Conservation (phyloP, 2,888 invertebrate genomes). For the Neuroscelio doddi region DNA sequence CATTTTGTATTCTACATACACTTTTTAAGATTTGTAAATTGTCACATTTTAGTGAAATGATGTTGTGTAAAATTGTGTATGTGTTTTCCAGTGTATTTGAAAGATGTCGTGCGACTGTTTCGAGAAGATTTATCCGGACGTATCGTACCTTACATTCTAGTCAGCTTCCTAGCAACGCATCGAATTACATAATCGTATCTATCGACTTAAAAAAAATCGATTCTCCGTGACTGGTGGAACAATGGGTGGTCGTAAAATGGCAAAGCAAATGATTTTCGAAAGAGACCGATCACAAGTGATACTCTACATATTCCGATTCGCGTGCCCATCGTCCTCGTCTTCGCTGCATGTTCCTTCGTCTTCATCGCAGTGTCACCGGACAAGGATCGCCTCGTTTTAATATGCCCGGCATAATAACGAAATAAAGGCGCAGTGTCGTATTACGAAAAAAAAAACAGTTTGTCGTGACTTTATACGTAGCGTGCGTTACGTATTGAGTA, state of each 20-base stretch:
- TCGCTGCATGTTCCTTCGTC: conserved; percentile 46
- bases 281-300: conserved; percentile 13
- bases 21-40: no score
- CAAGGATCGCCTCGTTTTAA: not conserved
- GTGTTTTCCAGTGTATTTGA: not conserved
- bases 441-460: no score
- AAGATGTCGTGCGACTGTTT: conserved; percentile 15
- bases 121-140: conserved; percentile 34
- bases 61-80: conserved; percentile 2
- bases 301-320: conserved; percentile 29
- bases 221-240: conserved; percentile 25
- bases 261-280: conserved; percentile 22
- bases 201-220: conserved; percentile 36
- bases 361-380: conserved; percentile 44
- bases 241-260: conserved; percentile 32
- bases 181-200: conserved; percentile 50
- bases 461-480: no score
- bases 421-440: no score
- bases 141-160: conserved; percentile 68
- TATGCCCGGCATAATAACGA: no score
- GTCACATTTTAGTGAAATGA: no score
- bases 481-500: no score
- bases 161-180: conserved; percentile 71
- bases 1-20: no score
- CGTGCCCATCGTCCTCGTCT: conserved; percentile 44